Percentiles rank a stretch among this genome's conserved stretches.
Conservation (phyloP, 2,888 invertebrate genomes). For the Allygus modestus region DNA sequence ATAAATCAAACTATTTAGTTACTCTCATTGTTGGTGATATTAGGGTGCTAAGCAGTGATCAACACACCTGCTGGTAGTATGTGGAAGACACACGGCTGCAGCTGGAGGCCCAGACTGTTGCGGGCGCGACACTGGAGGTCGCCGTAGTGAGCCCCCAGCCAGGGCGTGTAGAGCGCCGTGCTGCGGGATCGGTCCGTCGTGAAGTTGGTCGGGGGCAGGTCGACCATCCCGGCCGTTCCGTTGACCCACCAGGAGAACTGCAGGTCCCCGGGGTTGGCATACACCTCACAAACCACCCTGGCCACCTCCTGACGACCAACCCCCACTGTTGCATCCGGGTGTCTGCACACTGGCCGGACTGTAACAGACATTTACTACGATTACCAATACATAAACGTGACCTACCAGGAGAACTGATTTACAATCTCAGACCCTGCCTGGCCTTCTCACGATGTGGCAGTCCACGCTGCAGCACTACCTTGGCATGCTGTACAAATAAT, state of each 20-base stretch:
- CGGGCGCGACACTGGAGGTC: constrained; percentile 69
- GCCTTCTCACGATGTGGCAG: too few species aligned
- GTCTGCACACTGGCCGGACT: constrained; percentile 69
- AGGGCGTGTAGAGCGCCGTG: constrained; percentile 73
- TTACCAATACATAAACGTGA: too few species aligned
- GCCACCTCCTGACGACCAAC: constrained; percentile 68
- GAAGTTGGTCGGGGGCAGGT: constrained; percentile 66
- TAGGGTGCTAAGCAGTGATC: too few species aligned
- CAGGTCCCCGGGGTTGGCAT: constrained; percentile 73
- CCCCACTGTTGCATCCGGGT: constrained; percentile 71
- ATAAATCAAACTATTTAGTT: too few species aligned
- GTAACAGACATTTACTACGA: too few species aligned
- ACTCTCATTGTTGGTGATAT: too few species aligned
- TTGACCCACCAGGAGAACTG: constrained; percentile 74
- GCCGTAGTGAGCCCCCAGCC: constrained; percentile 71
- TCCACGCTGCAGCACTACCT: too few species aligned
- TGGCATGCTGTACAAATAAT: too few species aligned
- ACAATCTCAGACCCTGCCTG: too few species aligned
- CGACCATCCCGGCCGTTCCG: constrained; percentile 69
- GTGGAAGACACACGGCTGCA: constrained; percentile 70
- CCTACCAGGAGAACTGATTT: too few species aligned
- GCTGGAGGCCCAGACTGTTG: constrained; percentile 69
- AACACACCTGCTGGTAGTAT: constrained; percentile 70
- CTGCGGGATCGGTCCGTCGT: constrained; percentile 72
- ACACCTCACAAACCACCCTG: constrained; percentile 71